Evolutionary conservation across 2,888 invertebrate species (phyloP).

Genomic region (Thymelicus lineola): DNA sequence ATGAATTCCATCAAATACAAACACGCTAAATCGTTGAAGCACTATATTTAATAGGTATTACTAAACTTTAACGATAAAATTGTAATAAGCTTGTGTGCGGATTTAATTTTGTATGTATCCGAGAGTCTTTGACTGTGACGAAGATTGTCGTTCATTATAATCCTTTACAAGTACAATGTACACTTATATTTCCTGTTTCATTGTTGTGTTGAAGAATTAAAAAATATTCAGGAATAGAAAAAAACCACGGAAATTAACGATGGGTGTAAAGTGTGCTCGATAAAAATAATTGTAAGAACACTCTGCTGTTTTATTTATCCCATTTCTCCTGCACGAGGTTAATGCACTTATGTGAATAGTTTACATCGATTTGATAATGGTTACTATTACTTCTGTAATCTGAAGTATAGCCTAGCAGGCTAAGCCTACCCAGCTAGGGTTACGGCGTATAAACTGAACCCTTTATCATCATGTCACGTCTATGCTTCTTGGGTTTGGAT

Average conservation of each 20-base stretch:
- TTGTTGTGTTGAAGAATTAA: conserved; percentile 47
- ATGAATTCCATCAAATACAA: no score
- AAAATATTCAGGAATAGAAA: conserved; percentile 43
- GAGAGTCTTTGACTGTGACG: background rate
- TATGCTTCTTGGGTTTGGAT: no score
- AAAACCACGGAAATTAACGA: conserved; percentile 53
- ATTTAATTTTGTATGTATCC: background rate
- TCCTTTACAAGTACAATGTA: conserved; percentile 28
- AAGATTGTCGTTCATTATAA: background rate
- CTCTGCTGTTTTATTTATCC: conserved; percentile 68
- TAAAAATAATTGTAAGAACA: conserved; percentile 72
- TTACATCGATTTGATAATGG: no score
- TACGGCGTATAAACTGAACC: no score
- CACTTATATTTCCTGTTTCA: conserved; percentile 50
- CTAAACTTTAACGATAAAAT: background rate
- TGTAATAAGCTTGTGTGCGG: background rate
- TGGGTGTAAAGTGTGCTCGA: conserved; percentile 55
- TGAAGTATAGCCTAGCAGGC: no score
- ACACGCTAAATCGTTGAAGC: no score
- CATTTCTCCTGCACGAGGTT: background rate
- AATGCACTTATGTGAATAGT: no score
- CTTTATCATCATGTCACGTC: no score
- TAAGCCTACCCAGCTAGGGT: no score
- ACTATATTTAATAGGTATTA: no score
- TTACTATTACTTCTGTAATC: no score